A percentile compares a stretch with the other conserved stretches of the same genome.
Conservation (phyloP, 1,140 invertebrate genomes). For the Drosophila saltans region DNA sequence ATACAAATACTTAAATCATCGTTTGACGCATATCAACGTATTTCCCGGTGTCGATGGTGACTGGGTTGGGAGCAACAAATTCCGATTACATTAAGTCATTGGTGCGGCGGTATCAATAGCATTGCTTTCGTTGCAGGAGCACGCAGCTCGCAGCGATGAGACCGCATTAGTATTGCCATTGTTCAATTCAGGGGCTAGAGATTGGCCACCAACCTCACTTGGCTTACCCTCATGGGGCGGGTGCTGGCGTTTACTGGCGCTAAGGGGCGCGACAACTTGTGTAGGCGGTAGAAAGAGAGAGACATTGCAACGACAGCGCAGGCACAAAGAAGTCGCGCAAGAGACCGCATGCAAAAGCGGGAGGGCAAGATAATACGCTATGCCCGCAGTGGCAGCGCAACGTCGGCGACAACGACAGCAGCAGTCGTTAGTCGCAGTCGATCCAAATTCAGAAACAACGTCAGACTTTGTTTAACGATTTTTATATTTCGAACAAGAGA, state of each 20-base stretch:
- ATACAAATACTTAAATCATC: constrained; percentile 26
- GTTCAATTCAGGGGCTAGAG: constrained; percentile 14
- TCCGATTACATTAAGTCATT: constrained; percentile 80
- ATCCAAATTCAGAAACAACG: constrained; percentile 77
- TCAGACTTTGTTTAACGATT: constrained; percentile 81
- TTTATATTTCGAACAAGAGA: constrained; percentile 81
- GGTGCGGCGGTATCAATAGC: constrained; percentile 67
- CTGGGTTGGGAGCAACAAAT: constrained; percentile 76
- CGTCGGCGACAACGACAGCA: constrained; percentile 6
- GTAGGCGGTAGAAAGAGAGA: constrained; percentile 22
- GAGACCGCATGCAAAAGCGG: constrained; percentile 57
- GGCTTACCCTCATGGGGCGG: constrained; percentile 47
- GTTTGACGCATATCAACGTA: constrained; percentile 10
- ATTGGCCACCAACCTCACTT: constrained; percentile 48
- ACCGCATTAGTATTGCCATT: constrained; percentile 47
- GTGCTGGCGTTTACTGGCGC: constrained; percentile 59
- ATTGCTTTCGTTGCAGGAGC: constrained; percentile 62
- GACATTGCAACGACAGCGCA: constrained; percentile 32
- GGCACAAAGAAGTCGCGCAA: constrained; percentile 44
- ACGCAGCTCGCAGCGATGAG: constrained; percentile 40
- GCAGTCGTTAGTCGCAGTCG: constrained; percentile 60
- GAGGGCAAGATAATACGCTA: constrained; percentile 63
- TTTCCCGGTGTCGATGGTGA: constrained; percentile 64
- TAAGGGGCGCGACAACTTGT: constrained; percentile 35
- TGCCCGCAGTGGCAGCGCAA: constrained; percentile 19